Evolutionary conservation across 2,888 invertebrate genomes (phyloP), one percentile per base, ranked within the genome.

Genomic region (Ptychoptera contaminata): DNA sequence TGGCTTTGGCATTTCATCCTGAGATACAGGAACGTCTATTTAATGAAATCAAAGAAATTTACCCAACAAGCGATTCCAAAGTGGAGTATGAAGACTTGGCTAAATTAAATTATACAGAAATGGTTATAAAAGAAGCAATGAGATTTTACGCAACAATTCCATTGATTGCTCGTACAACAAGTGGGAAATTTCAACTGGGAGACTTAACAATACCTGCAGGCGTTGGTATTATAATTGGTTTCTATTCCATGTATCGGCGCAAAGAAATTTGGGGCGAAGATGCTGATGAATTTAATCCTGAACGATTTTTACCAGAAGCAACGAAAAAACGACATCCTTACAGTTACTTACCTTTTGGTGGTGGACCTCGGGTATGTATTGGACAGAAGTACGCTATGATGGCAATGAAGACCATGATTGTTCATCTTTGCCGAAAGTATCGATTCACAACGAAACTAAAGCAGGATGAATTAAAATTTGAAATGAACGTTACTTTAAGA

Each of bases 261-360:
- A 37, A 34, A 11, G 37, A 42, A 12, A 43, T 46, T 40, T 46
- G 46, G 46, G 46, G 46, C n/a, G 31, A 29, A 15, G 46, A 48
- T 34, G 46, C 46, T 36, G 38, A 40, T 6, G 16, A 37, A 35
- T 48, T 46, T 40, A 43, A 48, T 43, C 48, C 48, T 6, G 48
- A 48, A n/a, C 42, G 46, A 38, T 48, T 48, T 23, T 45, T 48
- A n/a, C 46, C 48, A 12, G 46, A 48, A 44, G 46, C 46, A 32
- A 37, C 40, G 4, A 34, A 44, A 8, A 39, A 39, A 35, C 40
- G 48, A 7, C 48, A 48, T 38, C 40, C 48, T 5, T 46, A 43
- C 35, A 45, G 46, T 37, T 48, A 42, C 37, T 34, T 48, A 31
- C 48, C 48, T 11, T 48, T 48, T 16, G 11, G 30, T 15, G 34